Evolutionary conservation across 2,888 invertebrate genomes (phyloP), one percentile per base, ranked within the genome.

Genomic region (Myathropa florea): DNA sequence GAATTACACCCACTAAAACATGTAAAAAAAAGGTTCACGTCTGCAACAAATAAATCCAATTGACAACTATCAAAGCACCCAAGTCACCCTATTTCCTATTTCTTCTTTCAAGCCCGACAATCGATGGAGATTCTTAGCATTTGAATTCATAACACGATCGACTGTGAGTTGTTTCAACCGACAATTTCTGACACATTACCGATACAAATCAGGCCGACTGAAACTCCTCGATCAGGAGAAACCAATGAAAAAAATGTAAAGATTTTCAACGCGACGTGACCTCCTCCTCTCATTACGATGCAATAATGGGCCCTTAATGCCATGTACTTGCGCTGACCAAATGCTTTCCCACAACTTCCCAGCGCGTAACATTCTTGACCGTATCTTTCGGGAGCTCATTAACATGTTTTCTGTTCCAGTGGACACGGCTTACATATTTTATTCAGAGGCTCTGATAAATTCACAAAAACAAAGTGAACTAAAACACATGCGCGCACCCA

Each of bases 131-230:
- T 61, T 68, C 57, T 18, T 21, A 1, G 18, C 2, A 63, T 78
- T 60, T 21, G 23, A 71, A 83, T 78, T 83, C 86, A 63, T 21
- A 14, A 4, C 86, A 83, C 86, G 78, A 71, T 53, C 57, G 26
- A n/a, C 30, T 65, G 64, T 46, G 61, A 68, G 73, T 75, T 86
- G 73, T 86, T 71, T 71, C 36, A 79, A 83, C 75, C 83, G 83
- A 87, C 87, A 80, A 83, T 83, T 87, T 83, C 87, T 87, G 87
- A 87, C 83, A 87, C 83, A 83, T 87, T 87, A 87, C 83, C 72
- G 75, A 86, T 76, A 83, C 71, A 79, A 79, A 87, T 87, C 87
- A 71, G 76, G 36, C 87, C 67, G 83, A 76, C 64, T 46, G 46
- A 46, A 18, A 46, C 46, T 46, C 18, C 18, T 61, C 76, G 63